Conservation (phyloP, 1,140 invertebrate genomes). For the Gonatopus flavifemur region DNA sequence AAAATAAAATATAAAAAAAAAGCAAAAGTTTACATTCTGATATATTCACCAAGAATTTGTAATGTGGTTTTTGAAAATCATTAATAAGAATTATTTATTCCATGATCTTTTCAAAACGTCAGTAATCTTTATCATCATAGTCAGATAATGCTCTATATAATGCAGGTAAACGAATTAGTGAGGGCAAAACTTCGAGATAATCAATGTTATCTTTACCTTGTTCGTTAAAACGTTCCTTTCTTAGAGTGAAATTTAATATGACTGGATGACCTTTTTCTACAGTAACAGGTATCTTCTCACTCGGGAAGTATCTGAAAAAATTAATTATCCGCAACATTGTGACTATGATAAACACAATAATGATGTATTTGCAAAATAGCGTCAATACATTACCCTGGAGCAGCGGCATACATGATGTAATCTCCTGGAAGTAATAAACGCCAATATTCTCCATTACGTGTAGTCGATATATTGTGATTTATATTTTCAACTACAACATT, state of each 20-base stretch:
- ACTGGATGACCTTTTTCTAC: constrained; percentile 46
- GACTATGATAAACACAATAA: not conserved
- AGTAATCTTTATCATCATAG: constrained; percentile 30
- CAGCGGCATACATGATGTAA: constrained; percentile 72
- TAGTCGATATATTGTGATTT: constrained; percentile 73
- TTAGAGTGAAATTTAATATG: constrained; percentile 58
- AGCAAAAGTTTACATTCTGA: constrained; percentile 3
- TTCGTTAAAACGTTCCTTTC: constrained; percentile 31
- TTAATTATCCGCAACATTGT: constrained; percentile 8
- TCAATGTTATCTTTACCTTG: constrained; percentile 51
- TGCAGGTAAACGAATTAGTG: constrained; percentile 34
- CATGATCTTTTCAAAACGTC: constrained; percentile 11
- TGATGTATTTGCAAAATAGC: not conserved
- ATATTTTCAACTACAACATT: constrained; percentile 70
- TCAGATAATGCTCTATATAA: constrained; percentile 25
- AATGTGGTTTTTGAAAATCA: too few relatives aligned
- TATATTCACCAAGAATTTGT: too few relatives aligned
- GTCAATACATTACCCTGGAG: constrained; percentile 69
- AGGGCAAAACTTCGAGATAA: constrained; percentile 40
- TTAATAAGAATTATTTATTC: not conserved
- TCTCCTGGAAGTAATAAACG: constrained; percentile 77
- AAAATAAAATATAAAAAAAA: constrained; percentile 8
- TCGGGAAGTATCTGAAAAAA: constrained; percentile 51
- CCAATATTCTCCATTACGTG: constrained; percentile 85
- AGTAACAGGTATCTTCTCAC: constrained; percentile 44